Evolutionary conservation across 2,888 invertebrate genomes (phyloP).

Genomic region (Mongoloraphidia duomilia): DNA sequence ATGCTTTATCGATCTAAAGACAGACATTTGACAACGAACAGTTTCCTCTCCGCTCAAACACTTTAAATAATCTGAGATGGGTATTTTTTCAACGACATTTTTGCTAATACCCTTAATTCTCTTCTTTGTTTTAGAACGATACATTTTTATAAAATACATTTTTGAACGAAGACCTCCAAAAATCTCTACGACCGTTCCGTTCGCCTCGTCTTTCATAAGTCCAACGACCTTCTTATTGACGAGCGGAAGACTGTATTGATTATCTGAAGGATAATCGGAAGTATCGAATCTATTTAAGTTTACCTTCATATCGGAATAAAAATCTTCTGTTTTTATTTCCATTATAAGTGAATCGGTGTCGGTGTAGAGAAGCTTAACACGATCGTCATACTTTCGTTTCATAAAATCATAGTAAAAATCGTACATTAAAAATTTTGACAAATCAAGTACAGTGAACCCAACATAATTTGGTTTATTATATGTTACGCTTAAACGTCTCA

Average conservation of each 20-base stretch:
- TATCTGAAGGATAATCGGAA: slow-evolving; percentile 17
- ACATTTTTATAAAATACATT: slow-evolving; percentile 6
- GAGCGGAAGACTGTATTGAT: slow-evolving; percentile 16
- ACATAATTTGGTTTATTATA: slow-evolving; percentile 14
- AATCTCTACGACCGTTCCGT: slow-evolving; percentile 3
- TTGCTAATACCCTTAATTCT: not conserved
- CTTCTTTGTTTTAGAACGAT: not conserved
- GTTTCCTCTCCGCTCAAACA: no score
- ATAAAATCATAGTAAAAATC: slow-evolving; percentile 23
- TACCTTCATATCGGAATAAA: slow-evolving; percentile 20
- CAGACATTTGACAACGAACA: no score
- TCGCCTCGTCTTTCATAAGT: slow-evolving; percentile 11
- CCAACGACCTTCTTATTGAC: slow-evolving; percentile 13
- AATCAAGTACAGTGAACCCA: slow-evolving; percentile 11
- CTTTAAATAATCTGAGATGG: no score
- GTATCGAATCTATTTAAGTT: slow-evolving; percentile 21
- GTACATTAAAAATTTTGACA: slow-evolving; percentile 12
- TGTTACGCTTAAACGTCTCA: slow-evolving; percentile 4
- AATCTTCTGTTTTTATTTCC: slow-evolving; percentile 20
- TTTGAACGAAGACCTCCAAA: slow-evolving; percentile 11
- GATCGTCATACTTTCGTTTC: slow-evolving; percentile 18
- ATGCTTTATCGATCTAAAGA: no score
- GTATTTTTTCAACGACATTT: not conserved
- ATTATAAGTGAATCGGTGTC: slow-evolving; percentile 22
- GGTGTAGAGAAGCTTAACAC: slow-evolving; percentile 17